Evolutionary conservation across 2,113 vertebrate species (phyloP), one percentile per base, ranked within the genome.

Genomic region (Chaetodon auriga): DNA sequence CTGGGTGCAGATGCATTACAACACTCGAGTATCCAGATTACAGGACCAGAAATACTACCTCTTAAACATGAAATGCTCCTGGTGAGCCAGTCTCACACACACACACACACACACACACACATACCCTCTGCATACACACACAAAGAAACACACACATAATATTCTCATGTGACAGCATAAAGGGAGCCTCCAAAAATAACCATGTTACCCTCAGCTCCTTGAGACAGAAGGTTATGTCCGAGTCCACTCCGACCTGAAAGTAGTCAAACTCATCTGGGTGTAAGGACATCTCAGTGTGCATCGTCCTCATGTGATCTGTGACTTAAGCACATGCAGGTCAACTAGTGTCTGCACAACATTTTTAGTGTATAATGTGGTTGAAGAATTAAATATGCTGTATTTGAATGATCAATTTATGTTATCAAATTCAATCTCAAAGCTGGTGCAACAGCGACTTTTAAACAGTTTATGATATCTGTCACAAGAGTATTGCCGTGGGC

Each of bases 211-310:
- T 96, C 71, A 99, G 1, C 94, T 99, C 98, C 93, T 97, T 99
- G 76, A 98, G 95, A 93, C 97, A 99, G 95, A 99, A 98, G 0
- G 97, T 99, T 93, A 99, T 93, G 89, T 97, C 96, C 15, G 96
- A 97, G 84, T 97, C 93, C 38, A 96, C 82, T 89, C 96, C 96
- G 10, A 96, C 92, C 92, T 98, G 96, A 90, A 97, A 97, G 92
- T 95, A 94, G 88, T 97, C 97, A 94, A 99, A 99, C 92, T 99
- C 98, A 7, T 97, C 95, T 7, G 96, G 95, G 75, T 92, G 94
- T 80, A 99, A 90, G 45, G 93, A 94, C 92, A 98, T 95, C 92
- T 98, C 96, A 5, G 97, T 98, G 79, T 92, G 82, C 94, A 96
- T 95, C 53, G 82, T 90, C 92, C 93, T 97, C 69, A 92, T 90